Conservation (phyloP, 2,888 invertebrate genomes). For the Mactromeris polynyma region DNA sequence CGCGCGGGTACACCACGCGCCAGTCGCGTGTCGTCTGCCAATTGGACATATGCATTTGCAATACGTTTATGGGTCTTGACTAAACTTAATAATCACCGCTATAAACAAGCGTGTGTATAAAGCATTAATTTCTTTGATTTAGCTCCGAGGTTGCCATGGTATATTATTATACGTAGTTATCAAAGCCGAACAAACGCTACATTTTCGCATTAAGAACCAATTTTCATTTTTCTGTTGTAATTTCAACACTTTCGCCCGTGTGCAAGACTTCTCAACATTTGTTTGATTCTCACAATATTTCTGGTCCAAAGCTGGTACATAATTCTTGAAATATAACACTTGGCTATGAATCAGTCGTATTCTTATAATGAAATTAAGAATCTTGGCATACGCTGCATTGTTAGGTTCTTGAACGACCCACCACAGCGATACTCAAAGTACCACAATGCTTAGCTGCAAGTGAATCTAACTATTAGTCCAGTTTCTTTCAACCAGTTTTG, state of each 20-base stretch:
- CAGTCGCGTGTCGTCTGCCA: slow-evolving; percentile 34
- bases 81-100: slow-evolving; percentile 28
- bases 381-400: background rate
- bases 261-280: slow-evolving; percentile 52
- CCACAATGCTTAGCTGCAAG: too few relatives aligned
- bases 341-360: background rate
- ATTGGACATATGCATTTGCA: slow-evolving; percentile 33
- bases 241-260: slow-evolving; percentile 42
- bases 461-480: too few relatives aligned
- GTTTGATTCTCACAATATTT: slow-evolving; percentile 52
- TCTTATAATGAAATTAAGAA: background rate
- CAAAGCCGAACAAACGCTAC: slow-evolving; percentile 45
- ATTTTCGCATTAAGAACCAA: slow-evolving; percentile 56
- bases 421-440: background rate
- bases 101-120: slow-evolving; percentile 38
- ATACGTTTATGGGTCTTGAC: slow-evolving; percentile 24
- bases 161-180: slow-evolving; percentile 55
- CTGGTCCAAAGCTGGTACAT: slow-evolving; percentile 17
- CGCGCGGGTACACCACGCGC: slow-evolving; percentile 23
- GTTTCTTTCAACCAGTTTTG: too few relatives aligned
- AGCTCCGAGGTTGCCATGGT: slow-evolving; percentile 38
- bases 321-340: background rate
- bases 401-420: background rate
- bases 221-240: slow-evolving; percentile 56
- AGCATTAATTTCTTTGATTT: slow-evolving; percentile 49